Percentiles rank a stretch among this genome's conserved stretches.
Conservation (phyloP, 2,797 vertebrate genomes). For the Atherinosoma microstoma region DNA sequence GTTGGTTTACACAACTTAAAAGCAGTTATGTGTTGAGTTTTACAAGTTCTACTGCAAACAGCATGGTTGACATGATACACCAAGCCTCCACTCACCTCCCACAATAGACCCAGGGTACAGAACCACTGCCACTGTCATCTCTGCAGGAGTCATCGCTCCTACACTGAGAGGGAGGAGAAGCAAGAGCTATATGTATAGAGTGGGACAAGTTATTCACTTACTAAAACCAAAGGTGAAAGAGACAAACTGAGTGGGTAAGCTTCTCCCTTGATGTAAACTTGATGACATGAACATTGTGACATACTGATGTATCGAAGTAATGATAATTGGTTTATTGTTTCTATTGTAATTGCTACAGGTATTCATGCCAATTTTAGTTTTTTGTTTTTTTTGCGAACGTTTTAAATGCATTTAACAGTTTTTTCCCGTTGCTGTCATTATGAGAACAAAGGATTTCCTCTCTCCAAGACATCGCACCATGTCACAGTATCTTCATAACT, state of each 20-base stretch:
- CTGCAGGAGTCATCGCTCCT: constrained; percentile 65
- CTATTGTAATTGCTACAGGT: neutral
- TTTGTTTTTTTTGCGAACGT: neutral
- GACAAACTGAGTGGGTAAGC: constrained; percentile 29
- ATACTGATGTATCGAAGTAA: neutral
- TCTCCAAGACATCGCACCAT: neutral
- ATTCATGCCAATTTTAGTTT: neutral
- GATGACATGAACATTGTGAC: constrained; percentile 17
- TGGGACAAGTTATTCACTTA: constrained; percentile 59
- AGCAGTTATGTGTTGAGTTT: constrained; percentile 59
- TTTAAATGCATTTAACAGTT: neutral
- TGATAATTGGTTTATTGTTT: neutral
- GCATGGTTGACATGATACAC: constrained; percentile 72
- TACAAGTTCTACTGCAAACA: constrained; percentile 67
- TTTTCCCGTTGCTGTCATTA: neutral
- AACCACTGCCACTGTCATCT: constrained; percentile 77
- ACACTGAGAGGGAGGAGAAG: constrained; percentile 61
- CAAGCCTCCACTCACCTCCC: constrained; percentile 78
- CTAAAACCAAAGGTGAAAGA: constrained; percentile 59
- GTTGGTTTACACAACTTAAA: constrained; percentile 60
- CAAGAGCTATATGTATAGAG: constrained; percentile 38
- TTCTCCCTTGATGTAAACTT: constrained; percentile 43
- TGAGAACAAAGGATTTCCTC: neutral
- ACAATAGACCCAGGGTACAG: constrained; percentile 61
- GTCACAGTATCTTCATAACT: neutral